Base-by-base conservation (phyloP, 2,888 invertebrate species). In the Leucophenga maculata region DNA sequence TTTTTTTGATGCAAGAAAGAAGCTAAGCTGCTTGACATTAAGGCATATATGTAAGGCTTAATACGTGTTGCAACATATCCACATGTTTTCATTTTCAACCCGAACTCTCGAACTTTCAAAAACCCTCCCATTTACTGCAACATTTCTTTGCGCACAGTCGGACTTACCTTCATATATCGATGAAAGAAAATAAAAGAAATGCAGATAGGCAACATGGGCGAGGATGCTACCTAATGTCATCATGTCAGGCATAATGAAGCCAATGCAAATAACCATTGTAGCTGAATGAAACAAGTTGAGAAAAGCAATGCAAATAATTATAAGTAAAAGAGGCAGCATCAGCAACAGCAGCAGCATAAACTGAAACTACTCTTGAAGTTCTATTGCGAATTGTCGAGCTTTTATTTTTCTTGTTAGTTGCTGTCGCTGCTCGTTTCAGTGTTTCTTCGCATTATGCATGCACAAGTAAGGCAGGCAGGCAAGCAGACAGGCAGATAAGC, bases 261-360 rank as follows among this genome's bases (percentile, higher is more conserved):
- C 62, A 64, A 64, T 26, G 62, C 62, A 64, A 64, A 64, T 64
- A 64, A 64, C 22, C 18, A 50, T 60, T 26, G 39, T 18, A 60
- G 44, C 8, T 57, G 57, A 64, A 46, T 22, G 60, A 60, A 60
- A 64, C 48, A 18, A 59, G 26, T 39, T 3, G 60, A 44, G 44
- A 16, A 60, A 16, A 64, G 62, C 62, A 64, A 64, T 64, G 46
- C 48, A 64, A 64, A 64, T 48, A 48, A 64, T 64, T 64, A 64
- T 18, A 64, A 64, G 46, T 64, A 20, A n/a, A 50, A 16, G 16
- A 50, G 6, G 18, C 26, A 31, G 48, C 62, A 48, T 44, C 2
- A 16, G 14, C 39, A 39, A 13, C 39, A 39, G 6, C 6, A 54
- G n/a, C 16, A 54, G 18, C 20, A 22, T 57, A 57, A 57, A 57